These are phyloP conservation scores for Albula goreensis DNA, from an alignment of 2,113 vertebrate genomes.

Conservation along the genomic window DNA sequence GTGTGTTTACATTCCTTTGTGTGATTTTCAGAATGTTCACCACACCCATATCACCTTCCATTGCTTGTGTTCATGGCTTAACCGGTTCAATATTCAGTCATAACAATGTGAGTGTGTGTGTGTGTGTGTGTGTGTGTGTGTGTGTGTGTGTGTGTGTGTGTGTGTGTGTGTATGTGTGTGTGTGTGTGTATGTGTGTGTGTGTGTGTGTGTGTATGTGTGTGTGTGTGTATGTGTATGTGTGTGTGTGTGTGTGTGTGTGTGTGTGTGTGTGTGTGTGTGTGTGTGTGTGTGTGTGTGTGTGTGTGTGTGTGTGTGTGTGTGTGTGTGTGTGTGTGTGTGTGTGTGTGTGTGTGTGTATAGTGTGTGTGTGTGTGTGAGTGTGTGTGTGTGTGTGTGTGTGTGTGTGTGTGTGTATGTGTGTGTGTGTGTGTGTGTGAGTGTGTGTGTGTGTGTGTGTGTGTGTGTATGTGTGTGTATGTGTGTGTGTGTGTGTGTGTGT, in stretches of 20 bases:
- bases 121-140: not conserved
- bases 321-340: not conserved
- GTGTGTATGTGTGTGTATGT: too few relatives aligned
- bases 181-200: not conserved
- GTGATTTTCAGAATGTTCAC: not conserved
- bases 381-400: not conserved
- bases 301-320: not conserved
- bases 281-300: not conserved
- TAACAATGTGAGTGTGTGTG: not conserved
- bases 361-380: conserved; percentile 6
- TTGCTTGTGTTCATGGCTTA: not conserved
- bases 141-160: too few relatives aligned
- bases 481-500: too few relatives aligned
- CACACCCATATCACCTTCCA: not conserved
- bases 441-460: not conserved
- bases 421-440: not conserved
- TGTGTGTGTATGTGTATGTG: not conserved
- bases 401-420: conserved; percentile 3
- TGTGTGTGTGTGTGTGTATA: not conserved
- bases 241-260: not conserved
- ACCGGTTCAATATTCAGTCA: not conserved
- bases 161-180: too few relatives aligned
- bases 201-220: not conserved
- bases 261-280: not conserved
- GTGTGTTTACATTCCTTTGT: not conserved